These are phyloP conservation scores for Ectemnius continuus DNA, from an alignment of 2,888 invertebrate species.

Conservation along the genomic window DNA sequence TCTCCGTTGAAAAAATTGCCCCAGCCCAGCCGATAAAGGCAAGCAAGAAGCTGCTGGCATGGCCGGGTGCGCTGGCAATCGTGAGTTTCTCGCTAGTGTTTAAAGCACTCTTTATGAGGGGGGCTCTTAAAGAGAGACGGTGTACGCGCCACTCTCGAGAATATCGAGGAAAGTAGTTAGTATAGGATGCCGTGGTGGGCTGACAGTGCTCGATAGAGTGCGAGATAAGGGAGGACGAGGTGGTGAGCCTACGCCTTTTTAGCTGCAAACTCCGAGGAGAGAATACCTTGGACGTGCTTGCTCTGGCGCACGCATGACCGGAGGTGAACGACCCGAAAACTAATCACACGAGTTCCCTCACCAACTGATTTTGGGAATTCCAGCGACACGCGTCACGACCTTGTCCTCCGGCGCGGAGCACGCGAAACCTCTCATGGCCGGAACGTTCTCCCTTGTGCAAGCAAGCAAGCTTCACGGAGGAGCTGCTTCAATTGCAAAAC, in stretches of 20 bases:
- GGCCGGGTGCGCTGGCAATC: background rate
- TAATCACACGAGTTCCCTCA: conserved; percentile 29
- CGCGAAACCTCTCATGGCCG: conserved; percentile 21
- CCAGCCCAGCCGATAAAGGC: background rate
- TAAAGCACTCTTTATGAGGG: conserved; percentile 17
- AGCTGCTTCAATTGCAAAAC: too few relatives aligned
- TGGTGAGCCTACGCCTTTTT: conserved; percentile 45
- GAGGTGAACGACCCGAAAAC: conserved; percentile 57
- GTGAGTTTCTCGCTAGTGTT: background rate
- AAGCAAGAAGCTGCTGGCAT: background rate
- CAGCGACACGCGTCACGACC: conserved; percentile 37
- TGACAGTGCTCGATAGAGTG: conserved; percentile 52
- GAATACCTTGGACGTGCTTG: background rate
- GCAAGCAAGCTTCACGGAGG: background rate
- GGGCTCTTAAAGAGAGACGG: conserved; percentile 7
- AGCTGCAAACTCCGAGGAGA: conserved; percentile 45
- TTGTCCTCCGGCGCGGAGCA: conserved; percentile 35
- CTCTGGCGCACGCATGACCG: conserved; percentile 40
- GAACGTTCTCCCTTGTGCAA: conserved; percentile 12
- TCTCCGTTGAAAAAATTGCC: background rate
- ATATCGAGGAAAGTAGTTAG: conserved; percentile 27
- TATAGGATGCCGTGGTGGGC: conserved; percentile 22
- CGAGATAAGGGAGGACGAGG: conserved; percentile 45
- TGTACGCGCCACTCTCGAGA: conserved; percentile 19
- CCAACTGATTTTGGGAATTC: conserved; percentile 59